Conservation (phyloP, 2,888 invertebrate species). For the Rotaria macrura region DNA sequence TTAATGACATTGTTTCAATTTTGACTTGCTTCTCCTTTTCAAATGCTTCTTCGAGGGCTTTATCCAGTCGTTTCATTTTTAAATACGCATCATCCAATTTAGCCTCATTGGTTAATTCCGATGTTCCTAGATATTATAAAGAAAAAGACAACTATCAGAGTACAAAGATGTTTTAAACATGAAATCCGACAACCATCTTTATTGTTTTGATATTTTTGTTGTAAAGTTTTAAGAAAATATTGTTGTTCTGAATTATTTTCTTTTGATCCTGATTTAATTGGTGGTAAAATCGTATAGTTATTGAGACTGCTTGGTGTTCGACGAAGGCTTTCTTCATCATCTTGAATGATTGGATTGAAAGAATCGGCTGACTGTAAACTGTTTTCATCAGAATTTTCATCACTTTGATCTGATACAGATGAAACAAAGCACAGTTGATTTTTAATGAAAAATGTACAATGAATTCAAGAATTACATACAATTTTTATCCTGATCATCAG, state of each 20-base stretch:
- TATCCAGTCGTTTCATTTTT: conserved; percentile 31
- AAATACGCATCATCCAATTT: conserved; percentile 31
- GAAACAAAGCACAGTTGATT: no score
- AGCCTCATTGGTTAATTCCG: not conserved
- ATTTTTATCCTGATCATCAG: not conserved
- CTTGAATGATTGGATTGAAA: not conserved
- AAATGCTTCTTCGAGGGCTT: conserved; percentile 20
- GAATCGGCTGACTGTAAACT: not conserved
- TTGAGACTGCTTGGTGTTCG: not conserved
- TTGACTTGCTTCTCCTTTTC: conserved; percentile 31
- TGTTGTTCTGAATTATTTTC: not conserved
- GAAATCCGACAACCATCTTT: no score
- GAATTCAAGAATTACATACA: not conserved
- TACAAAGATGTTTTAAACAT: no score
- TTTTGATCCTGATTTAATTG: not conserved
- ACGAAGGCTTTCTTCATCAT: not conserved
- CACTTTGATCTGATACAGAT: not conserved
- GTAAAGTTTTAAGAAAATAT: not conserved
- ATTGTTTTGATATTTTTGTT: not conserved
- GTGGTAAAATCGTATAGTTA: not conserved
- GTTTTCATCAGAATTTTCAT: not conserved
- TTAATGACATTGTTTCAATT: conserved; percentile 29
- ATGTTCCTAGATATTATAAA: not conserved
- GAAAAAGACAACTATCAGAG: no score
- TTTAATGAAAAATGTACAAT: no score